Percentiles rank a stretch among this genome's conserved stretches.
Evolutionary conservation across 2,888 invertebrate genomes (phyloP).

Genomic region (Hydrotaea diabolus): DNA sequence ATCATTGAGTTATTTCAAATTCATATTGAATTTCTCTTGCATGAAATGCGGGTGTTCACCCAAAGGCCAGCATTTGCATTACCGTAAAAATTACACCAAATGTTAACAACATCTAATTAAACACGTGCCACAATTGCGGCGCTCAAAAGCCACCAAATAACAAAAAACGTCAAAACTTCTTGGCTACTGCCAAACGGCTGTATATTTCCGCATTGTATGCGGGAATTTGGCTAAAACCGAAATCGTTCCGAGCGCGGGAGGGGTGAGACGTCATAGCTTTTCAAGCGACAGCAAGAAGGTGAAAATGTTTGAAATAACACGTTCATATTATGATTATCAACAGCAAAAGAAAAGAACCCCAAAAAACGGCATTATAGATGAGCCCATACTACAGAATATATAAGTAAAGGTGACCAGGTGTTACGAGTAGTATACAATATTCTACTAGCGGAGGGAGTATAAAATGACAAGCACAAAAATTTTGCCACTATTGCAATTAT

Average conservation of each 20-base stretch:
- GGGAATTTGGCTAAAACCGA: conserved; percentile 29
- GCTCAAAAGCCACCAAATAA: conserved; percentile 46
- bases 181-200: neutral
- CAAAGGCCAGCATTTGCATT: neutral
- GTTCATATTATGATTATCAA: conserved; percentile 46
- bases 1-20: neutral
- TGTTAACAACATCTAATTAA: conserved; percentile 38
- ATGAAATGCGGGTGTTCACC: conserved; percentile 15
- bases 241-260: neutral
- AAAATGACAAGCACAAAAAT: conserved; percentile 25
- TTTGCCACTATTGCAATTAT: conserved; percentile 46
- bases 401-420: conserved; percentile 52
- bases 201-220: conserved; percentile 61
- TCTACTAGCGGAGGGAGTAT: neutral
- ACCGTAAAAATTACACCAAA: neutral
- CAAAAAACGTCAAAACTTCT: neutral
- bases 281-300: neutral
- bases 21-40: neutral
- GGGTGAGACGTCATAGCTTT: too few relatives aligned
- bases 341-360: neutral
- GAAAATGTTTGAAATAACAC: conserved; percentile 40
- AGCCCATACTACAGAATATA: neutral
- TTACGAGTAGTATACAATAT: neutral
- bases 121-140: conserved; percentile 67
- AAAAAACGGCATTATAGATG: neutral